Evolutionary conservation across 2,797 vertebrate genomes (phyloP), one percentile per base, ranked within the genome.

Genomic region (Echiichthys vipera): DNA sequence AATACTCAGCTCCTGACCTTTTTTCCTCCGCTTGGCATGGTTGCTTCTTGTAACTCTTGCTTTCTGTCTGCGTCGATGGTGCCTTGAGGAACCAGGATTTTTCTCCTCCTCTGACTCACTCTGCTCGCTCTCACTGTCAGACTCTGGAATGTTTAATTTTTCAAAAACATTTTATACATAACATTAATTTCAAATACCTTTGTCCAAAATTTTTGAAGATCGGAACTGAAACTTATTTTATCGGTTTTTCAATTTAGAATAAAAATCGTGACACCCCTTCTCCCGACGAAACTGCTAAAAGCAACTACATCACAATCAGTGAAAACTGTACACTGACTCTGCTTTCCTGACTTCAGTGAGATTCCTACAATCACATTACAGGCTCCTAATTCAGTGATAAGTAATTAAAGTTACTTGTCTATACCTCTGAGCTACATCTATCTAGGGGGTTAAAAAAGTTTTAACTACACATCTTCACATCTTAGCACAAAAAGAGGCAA

Each of bases 31-130:
- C 59, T 90, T 92, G 43, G 89, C 84, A 57, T 85, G 87, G 71
- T 83, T 88, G 65, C 94, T 96, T 74, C 95, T 95, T 7, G 94
- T 95, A 63, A 94, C 83, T 75, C 95, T 93, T 17, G 91, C 46
- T n/a, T 71, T 94, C 79, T 92, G 73, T 54, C 94, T 90, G 14
- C 93, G 93, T 59, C 73, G 78, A 34, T 83, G 88, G 40, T 62
- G 70, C 75, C 87, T 80, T 71, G 80, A 68, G 71, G 85, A 51
- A 73, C 88, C 56, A 42, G 63, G 34, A 30, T 81, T 73, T 9
- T 89, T 90, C 56, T 92, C 85, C 46, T 91, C 91, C 14, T 93
- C 92, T 0, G 91, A 92, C 54, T 89, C 91, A 45, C 86, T 94
- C 22, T 67, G 65, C 34, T 93, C 91, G 5, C 92, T 94, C 45